These are phyloP conservation scores for Nomada ferruginata DNA, from an alignment of 2,888 invertebrate genomes.

Conservation along the genomic window DNA sequence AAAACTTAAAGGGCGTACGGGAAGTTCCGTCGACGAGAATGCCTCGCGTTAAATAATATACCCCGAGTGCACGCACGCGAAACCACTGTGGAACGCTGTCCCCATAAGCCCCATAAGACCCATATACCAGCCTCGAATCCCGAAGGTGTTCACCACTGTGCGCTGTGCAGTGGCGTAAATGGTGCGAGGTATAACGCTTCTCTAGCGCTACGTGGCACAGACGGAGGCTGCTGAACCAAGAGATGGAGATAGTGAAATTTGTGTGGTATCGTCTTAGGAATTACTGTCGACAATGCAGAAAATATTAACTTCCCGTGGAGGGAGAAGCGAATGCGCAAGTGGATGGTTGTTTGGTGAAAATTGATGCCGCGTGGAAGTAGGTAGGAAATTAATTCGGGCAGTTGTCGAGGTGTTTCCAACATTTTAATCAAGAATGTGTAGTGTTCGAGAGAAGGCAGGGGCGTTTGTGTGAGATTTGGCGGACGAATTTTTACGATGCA, in stretches of 20 bases:
- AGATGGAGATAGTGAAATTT: conserved; percentile 5
- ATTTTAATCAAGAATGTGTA: too few species aligned
- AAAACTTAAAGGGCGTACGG: conserved; percentile 32
- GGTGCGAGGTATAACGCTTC: conserved; percentile 55
- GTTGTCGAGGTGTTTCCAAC: background rate
- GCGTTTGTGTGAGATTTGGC: too few species aligned
- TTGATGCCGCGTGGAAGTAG: background rate
- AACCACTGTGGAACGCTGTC: conserved; percentile 53
- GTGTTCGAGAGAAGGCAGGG: too few species aligned
- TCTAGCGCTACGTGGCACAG: background rate
- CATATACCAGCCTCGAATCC: conserved; percentile 63
- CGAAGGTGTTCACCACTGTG: conserved; percentile 49
- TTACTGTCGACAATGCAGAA: conserved; percentile 22
- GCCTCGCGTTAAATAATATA: conserved; percentile 53
- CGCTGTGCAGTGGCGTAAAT: conserved; percentile 51
- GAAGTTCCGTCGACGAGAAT: conserved; percentile 41
- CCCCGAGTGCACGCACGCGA: conserved; percentile 43
- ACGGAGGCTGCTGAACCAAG: background rate
- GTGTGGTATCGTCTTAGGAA: conserved; percentile 15
- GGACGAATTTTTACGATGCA: too few species aligned
- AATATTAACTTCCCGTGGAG: conserved; percentile 24
- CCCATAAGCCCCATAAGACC: conserved; percentile 63
- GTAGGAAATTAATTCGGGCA: background rate
- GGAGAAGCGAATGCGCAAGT: background rate
- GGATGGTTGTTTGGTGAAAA: background rate